Evolutionary conservation across 2,797 vertebrate genomes (phyloP), one percentile per base, ranked within the genome.

Genomic region (Tapirus indicus): DNA sequence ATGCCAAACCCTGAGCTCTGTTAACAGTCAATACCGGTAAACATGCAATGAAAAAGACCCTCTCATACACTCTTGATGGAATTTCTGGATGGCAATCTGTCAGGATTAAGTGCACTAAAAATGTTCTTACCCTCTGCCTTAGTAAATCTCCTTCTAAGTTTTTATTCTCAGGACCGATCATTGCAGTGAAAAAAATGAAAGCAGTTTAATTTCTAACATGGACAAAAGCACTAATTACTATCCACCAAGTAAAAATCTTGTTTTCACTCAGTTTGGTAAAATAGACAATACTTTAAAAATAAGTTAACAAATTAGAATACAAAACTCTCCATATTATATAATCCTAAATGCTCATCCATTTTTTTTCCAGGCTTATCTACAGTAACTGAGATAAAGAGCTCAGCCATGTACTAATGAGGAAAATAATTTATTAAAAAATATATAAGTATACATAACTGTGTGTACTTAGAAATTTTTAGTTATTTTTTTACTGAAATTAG

Each of bases 211-310:
- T 94, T 96, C 62, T 96, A 88, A 77, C 14, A 78, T 52, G 14
- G 72, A 88, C 69, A 52, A 96, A 86, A 96, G 35, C 32, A 77
- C 62, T 86, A 92, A 84, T 96, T 96, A 85, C 68, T 80, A 91
- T n/a, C 54, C 54, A 94, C 20, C 54, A 58, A 88, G 38, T 83
- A 88, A 95, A 94, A 97, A 84, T 71, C 75, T 86, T 94, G 18
- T 88, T 94, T 92, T 84, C 84, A 90, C 41, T 88, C 88, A 85
- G 6, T 78, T 91, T 82, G 44, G 21, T 86, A 20, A 95, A 96
- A 69, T 56, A 92, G 54, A 62, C 52, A 95, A 84, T 72, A 29
- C 35, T 77, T 66, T 91, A 69, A 54, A 74, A 85, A 49, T 44
- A 75, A 44, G 60, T 64, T 97, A 84, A 82, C 85, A 96, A 91